phyloP scores from a whole-genome alignment of 2,888 invertebrate genomes.

The Callinectes sapidus region DNA sequence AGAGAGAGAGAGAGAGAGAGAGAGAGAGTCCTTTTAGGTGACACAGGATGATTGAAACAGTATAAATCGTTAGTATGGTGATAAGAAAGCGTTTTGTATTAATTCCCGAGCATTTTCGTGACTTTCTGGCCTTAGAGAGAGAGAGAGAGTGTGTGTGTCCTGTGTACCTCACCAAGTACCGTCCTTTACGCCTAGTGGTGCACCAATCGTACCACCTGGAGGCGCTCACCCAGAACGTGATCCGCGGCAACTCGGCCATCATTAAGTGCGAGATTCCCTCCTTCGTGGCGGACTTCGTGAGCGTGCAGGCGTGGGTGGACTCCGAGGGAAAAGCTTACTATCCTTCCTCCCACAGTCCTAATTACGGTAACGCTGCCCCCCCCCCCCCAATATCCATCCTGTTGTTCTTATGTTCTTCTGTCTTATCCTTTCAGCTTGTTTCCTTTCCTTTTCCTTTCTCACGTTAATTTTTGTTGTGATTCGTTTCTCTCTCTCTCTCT shows the following conservation, averaged over 20 bases:
- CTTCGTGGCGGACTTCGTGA: conserved; percentile 93
- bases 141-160: no score
- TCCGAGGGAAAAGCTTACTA: conserved; percentile 55
- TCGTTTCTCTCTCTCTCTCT: background rate
- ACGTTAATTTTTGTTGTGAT: no score
- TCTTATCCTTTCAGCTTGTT: background rate
- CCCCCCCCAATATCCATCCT: background rate
- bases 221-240: conserved; percentile 83
- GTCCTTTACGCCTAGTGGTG: conserved; percentile 9
- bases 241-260: conserved; percentile 92
- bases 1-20: no score
- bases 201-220: conserved; percentile 1
- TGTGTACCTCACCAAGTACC: background rate
- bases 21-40: background rate
- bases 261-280: conserved; percentile 95
- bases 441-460: background rate
- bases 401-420: background rate
- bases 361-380: conserved; percentile 55
- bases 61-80: background rate
- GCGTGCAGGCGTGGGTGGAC: conserved; percentile 78
- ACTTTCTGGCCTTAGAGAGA: no score
- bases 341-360: conserved; percentile 59
- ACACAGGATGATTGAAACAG: background rate
- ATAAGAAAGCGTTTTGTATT: background rate
- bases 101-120: no score